A percentile compares a stretch with the other conserved stretches of the same genome.
These are phyloP conservation scores for Glaucopsyche alexis DNA, from an alignment of 2,888 invertebrate genomes.

Conservation along the genomic window DNA sequence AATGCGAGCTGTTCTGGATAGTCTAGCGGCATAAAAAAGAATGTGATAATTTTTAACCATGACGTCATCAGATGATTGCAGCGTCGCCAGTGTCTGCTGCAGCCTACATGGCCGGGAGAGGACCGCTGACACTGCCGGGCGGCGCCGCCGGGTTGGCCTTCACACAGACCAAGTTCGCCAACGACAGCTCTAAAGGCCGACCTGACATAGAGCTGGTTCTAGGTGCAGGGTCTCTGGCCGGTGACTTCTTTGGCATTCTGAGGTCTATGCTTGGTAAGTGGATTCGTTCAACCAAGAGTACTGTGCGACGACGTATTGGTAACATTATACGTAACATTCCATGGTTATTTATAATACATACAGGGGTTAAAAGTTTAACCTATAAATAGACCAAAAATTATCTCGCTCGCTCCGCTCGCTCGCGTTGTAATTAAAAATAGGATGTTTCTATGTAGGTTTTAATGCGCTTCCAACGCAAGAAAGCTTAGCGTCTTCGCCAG, in stretches of 20 bases:
- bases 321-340: too few relatives aligned
- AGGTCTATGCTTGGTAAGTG: conserved; percentile 80
- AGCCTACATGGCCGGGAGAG: conserved; percentile 83
- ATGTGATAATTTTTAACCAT: not conserved
- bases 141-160: conserved; percentile 89
- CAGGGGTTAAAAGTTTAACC: too few relatives aligned
- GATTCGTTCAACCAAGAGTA: not conserved
- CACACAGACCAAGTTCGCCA: conserved; percentile 82
- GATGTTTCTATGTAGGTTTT: too few relatives aligned
- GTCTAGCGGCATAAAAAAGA: not conserved
- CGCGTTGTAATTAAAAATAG: too few relatives aligned
- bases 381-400: too few relatives aligned
- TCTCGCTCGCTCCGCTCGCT: too few relatives aligned
- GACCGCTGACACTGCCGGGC: conserved; percentile 88
- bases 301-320: too few relatives aligned
- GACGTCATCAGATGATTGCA: conserved; percentile 53
- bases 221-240: conserved; percentile 87
- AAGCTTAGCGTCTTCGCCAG: too few relatives aligned
- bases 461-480: too few relatives aligned
- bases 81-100: conserved; percentile 78
- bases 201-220: conserved; percentile 91
- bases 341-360: too few relatives aligned
- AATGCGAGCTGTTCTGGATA: too few relatives aligned
- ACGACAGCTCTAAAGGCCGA: conserved; percentile 83
- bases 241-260: conserved; percentile 85